These are phyloP conservation scores for Microcebus jonahi DNA, from an alignment of 2,113 vertebrate genomes.

Conservation along the genomic window DNA sequence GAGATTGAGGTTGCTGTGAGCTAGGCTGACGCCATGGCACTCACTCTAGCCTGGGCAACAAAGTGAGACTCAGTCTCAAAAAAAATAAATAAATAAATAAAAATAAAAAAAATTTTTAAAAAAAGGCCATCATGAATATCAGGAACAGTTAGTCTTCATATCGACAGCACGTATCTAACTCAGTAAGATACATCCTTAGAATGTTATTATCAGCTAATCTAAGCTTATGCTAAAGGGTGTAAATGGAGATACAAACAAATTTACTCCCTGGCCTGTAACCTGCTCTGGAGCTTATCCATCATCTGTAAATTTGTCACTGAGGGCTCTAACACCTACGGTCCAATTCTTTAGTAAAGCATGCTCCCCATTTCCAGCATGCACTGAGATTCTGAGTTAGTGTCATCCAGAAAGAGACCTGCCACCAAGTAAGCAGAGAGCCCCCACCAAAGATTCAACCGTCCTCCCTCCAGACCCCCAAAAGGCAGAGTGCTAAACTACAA, in stretches of 20 bases:
- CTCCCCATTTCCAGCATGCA: conserved; percentile 75
- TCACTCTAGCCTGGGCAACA: no score
- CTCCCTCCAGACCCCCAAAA: not conserved
- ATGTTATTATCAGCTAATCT: not conserved
- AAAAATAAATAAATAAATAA: no score
- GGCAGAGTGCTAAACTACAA: conserved; percentile 29
- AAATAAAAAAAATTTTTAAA: no score
- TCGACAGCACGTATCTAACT: not conserved
- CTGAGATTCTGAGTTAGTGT: conserved; percentile 64
- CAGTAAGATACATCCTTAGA: not conserved
- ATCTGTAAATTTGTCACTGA: not conserved
- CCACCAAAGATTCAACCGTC: not conserved
- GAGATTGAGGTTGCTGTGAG: no score
- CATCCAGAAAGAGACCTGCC: not conserved
- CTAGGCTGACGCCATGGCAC: no score
- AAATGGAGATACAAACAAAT: not conserved
- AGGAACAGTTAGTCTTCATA: not conserved
- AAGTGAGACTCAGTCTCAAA: no score
- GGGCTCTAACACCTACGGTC: not conserved
- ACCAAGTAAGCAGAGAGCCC: conserved; percentile 45
- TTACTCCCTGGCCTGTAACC: not conserved
- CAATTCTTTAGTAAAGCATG: conserved; percentile 72
- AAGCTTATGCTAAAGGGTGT: not conserved
- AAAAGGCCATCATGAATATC: not conserved
- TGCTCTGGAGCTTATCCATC: not conserved